These are phyloP conservation scores for Siniperca undulata DNA, from an alignment of 2,797 vertebrate genomes.

Conservation along the genomic window DNA sequence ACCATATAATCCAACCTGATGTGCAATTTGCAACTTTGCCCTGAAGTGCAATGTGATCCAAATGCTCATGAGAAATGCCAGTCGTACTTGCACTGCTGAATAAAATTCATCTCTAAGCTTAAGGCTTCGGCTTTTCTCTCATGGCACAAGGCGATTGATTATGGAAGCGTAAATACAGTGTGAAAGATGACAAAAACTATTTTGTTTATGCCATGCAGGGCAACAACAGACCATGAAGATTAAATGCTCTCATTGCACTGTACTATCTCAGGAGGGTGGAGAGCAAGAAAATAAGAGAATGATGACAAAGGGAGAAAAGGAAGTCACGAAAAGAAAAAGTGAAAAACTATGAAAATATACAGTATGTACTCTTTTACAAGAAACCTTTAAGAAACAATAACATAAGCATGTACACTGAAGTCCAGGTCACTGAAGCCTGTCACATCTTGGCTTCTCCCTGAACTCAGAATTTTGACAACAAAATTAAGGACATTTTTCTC, in stretches of 20 bases:
- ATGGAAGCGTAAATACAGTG: constrained; percentile 26
- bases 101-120: constrained; percentile 33
- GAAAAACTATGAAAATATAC: neutral
- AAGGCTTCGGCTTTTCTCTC: constrained; percentile 5
- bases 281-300: constrained; percentile 3
- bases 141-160: constrained; percentile 46
- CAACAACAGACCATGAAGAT: constrained; percentile 29
- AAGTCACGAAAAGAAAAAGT: neutral
- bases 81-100: constrained; percentile 27
- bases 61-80: constrained; percentile 49
- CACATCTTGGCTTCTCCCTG: neutral
- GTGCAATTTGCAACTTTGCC: constrained; percentile 69
- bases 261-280: neutral
- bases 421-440: constrained; percentile 4
- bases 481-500: constrained; percentile 22
- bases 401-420: neutral
- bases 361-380: neutral
- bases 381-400: constrained; percentile 18
- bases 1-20: constrained; percentile 70
- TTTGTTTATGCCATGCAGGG: constrained; percentile 18
- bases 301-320: neutral
- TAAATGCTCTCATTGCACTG: neutral
- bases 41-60: constrained; percentile 51
- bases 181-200: constrained; percentile 50
- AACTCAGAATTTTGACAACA: constrained; percentile 14